Base-by-base conservation (phyloP, 2,888 invertebrate genomes). In the Rugalucina vietnamica region DNA sequence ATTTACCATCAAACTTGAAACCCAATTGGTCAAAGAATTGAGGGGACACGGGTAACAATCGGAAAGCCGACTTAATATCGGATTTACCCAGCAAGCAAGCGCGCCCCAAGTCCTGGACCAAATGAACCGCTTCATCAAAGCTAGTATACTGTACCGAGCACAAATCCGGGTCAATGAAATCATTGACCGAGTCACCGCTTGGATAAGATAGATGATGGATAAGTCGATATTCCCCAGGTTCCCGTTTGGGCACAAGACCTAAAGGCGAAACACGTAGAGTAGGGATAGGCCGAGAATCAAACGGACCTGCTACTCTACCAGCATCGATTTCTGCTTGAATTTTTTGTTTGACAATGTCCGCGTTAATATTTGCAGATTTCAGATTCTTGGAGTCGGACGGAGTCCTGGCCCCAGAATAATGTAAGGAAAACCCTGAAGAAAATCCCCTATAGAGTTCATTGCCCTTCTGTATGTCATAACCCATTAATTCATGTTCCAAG, bases 21-120 rank as follows among this genome's bases (percentile, higher is more conserved):
- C 78, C 81, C 24, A 81, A 34, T 14, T 71, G 65, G 5, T 78
- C 76, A 24, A 83, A 84, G 36, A 75, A 76, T 0, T 65, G 32
- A 10, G 76, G 77, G 5, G 18, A 37, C 1, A 85, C 34, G 14
- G 85, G 80, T 10, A 85, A 39, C 5, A 85, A 60, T 14, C 76
- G 39, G 36, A 84, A 60, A 24, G 87, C 84, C 21, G 80, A 82
- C 54, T 85, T 79, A 0, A 87, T 82, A 57, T 87, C 87, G 2
- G 74, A 34, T 65, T 87, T 88, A 8, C 57, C 86, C 21, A 81
- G 50, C 0, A 76, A 39, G n/a, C 60, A 65, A 2, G 76, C 80
- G 8, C 27, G 72, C 1, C 82, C 84, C 24, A 83, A 18, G 14
- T 34, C 37, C 37, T 72, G 76, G 5, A 85, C 70, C 65, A 83